Percentiles rank a stretch among this genome's conserved stretches.
phyloP scores from a whole-genome alignment of 2,113 vertebrate genomes.

The Tympanuchus pallidicinctus region DNA sequence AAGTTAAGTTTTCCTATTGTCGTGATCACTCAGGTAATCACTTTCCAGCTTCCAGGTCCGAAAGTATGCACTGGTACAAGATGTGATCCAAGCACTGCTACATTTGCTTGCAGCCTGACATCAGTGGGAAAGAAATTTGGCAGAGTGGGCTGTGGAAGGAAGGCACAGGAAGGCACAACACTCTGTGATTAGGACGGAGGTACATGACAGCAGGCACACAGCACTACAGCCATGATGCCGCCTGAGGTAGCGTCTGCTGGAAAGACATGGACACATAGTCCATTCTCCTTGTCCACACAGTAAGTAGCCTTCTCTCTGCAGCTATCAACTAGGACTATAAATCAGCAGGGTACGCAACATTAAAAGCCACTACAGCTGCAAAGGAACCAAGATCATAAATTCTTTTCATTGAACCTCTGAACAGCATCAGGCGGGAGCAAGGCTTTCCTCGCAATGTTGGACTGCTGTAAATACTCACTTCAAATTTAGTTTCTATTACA shows the following conservation, averaged over 20 bases:
- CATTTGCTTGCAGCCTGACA: not conserved
- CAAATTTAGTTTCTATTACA: not conserved
- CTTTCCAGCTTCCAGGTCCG: not conserved
- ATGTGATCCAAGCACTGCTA: not conserved
- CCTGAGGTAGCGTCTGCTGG: slow-evolving; percentile 44
- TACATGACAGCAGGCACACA: not conserved
- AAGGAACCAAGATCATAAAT: slow-evolving; percentile 48
- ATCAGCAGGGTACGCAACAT: slow-evolving; percentile 45
- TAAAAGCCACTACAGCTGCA: slow-evolving; percentile 46
- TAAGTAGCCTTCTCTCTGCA: slow-evolving; percentile 19
- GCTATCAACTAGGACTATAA: slow-evolving; percentile 38
- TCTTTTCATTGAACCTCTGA: slow-evolving; percentile 35
- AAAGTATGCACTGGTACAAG: not conserved
- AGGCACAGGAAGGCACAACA: not conserved
- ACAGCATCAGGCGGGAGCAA: not conserved
- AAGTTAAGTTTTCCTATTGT: not conserved
- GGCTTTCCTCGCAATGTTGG: not conserved
- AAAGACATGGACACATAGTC: not conserved
- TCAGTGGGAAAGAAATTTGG: not conserved
- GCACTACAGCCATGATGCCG: not conserved
- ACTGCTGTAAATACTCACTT: slow-evolving; percentile 28
- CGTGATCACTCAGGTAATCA: not conserved
- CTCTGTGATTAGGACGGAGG: not conserved
- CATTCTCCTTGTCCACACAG: slow-evolving; percentile 10
- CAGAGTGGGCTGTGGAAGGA: not conserved